A percentile compares a stretch with the other conserved stretches of the same genome.
Evolutionary conservation across 2,888 invertebrate species (phyloP).

Genomic region (Leptopilina myrica): DNA sequence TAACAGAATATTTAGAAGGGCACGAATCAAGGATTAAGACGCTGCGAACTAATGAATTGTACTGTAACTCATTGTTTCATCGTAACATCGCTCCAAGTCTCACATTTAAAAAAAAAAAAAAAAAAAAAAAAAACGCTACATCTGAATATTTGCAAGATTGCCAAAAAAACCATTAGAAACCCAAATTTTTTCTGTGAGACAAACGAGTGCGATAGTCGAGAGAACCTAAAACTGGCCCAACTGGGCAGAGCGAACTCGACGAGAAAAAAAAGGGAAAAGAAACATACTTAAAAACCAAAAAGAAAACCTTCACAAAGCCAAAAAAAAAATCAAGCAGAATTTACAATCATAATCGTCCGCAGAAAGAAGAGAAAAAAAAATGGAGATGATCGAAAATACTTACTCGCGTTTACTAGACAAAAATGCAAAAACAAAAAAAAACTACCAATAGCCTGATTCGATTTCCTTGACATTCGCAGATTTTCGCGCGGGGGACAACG

Average conservation of each 20-base stretch:
- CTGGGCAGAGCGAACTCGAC: slow-evolving; percentile 60
- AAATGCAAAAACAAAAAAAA: slow-evolving; percentile 47
- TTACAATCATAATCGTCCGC: slow-evolving; percentile 35
- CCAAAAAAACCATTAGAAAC: background rate
- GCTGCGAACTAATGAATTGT: slow-evolving; percentile 51
- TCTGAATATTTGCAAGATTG: too few relatives aligned
- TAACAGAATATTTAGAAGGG: slow-evolving; percentile 49
- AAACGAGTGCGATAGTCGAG: slow-evolving; percentile 52
- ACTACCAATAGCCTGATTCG: slow-evolving; percentile 56
- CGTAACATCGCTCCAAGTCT: slow-evolving; percentile 53
- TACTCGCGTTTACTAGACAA: too few relatives aligned
- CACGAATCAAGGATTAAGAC: slow-evolving; percentile 44
- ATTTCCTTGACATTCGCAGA: slow-evolving; percentile 72
- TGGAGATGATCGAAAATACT: background rate
- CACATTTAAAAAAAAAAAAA: background rate
- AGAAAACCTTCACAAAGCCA: background rate
- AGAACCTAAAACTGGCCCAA: slow-evolving; percentile 67
- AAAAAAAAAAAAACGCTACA: too few relatives aligned
- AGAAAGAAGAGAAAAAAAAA: slow-evolving; percentile 36
- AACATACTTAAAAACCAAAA: slow-evolving; percentile 41
- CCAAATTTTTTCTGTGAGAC: slow-evolving; percentile 45
- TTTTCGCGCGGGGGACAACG: slow-evolving; percentile 72
- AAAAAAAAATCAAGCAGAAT: slow-evolving; percentile 41
- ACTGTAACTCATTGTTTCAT: slow-evolving; percentile 55
- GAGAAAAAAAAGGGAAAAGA: slow-evolving; percentile 51